phyloP scores from a whole-genome alignment of 92 coral and sea anemone genomes.

The Bergia sp. region DNA sequence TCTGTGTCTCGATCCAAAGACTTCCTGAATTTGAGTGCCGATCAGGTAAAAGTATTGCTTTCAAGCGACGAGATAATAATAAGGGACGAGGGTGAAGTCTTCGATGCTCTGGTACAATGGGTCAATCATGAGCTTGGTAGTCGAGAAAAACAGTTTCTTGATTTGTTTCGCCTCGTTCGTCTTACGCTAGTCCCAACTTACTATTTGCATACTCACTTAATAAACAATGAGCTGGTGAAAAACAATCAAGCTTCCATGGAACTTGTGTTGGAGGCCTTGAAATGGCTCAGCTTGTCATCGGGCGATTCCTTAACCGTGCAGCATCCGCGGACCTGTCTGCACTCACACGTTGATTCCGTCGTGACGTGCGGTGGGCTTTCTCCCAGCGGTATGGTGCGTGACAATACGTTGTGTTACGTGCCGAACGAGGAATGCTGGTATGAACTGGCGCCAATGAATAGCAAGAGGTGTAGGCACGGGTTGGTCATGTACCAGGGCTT shows the following conservation, averaged over 20 bases:
- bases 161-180: conserved; percentile 81
- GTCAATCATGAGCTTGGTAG: conserved; percentile 61
- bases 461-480: conserved; percentile 83
- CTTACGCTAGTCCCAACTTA: conserved; percentile 69
- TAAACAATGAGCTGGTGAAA: conserved; percentile 63
- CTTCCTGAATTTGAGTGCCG: conserved; percentile 60
- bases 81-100: conserved; percentile 82
- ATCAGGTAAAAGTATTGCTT: conserved; percentile 73
- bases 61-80: conserved; percentile 79
- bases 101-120: conserved; percentile 85
- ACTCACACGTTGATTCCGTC: conserved; percentile 76
- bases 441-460: conserved; percentile 73
- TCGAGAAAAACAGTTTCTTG: conserved; percentile 68
- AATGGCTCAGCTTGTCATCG: conserved; percentile 55
- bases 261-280: conserved; percentile 68
- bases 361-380: conserved; percentile 84
- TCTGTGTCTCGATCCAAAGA: conserved; percentile 81
- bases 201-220: conserved; percentile 69
- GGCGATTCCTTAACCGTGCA: conserved; percentile 51
- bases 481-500: conserved; percentile 68
- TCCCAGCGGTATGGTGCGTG: conserved; percentile 72
- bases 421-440: conserved; percentile 74
- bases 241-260: conserved; percentile 66
- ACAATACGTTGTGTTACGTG: conserved; percentile 72
- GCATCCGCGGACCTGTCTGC: conserved; percentile 72